phyloP scores from a whole-genome alignment of 53 echinoderm and acorn worm genomes.

The Zoroaster sp. region DNA sequence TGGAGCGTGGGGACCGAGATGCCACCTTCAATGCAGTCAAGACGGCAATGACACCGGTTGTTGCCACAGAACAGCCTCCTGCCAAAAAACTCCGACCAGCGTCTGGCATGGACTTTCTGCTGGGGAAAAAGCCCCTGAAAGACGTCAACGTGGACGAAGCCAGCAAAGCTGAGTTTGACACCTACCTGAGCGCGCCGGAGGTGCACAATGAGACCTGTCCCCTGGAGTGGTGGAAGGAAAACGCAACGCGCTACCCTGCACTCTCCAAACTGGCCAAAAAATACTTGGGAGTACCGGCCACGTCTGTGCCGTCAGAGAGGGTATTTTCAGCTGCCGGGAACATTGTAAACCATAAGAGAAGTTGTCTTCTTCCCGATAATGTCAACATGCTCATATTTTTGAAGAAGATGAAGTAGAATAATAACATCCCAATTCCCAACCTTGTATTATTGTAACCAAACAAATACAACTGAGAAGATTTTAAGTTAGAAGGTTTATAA shows the following conservation, averaged over 20 bases:
- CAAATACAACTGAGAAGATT: no score
- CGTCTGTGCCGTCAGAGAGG: constrained; percentile 56
- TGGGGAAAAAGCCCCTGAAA: neutral
- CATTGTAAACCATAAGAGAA: constrained; percentile 27
- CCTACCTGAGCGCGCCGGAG: neutral
- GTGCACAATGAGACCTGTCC: neutral
- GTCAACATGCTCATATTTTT: constrained; percentile 55
- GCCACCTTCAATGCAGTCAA: neutral
- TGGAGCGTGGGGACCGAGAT: neutral
- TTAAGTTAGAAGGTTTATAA: no score
- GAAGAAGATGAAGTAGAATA: neutral
- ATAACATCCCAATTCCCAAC: no score
- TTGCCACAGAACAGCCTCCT: neutral
- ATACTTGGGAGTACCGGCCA: constrained; percentile 2
- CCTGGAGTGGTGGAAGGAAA: constrained; percentile 26
- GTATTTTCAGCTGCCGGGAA: constrained; percentile 50
- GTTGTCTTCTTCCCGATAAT: constrained; percentile 17
- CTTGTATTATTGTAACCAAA: no score
- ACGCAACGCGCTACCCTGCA: neutral
- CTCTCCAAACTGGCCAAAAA: neutral
- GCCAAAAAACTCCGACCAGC: neutral
- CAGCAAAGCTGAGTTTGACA: neutral
- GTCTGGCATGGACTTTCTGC: constrained; percentile 29
- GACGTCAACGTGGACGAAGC: neutral
- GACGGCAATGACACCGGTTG: neutral